Percentiles rank a stretch among this genome's conserved stretches.
Evolutionary conservation across 2,113 vertebrate species (phyloP).

Genomic region (Falcunculus frontatus): DNA sequence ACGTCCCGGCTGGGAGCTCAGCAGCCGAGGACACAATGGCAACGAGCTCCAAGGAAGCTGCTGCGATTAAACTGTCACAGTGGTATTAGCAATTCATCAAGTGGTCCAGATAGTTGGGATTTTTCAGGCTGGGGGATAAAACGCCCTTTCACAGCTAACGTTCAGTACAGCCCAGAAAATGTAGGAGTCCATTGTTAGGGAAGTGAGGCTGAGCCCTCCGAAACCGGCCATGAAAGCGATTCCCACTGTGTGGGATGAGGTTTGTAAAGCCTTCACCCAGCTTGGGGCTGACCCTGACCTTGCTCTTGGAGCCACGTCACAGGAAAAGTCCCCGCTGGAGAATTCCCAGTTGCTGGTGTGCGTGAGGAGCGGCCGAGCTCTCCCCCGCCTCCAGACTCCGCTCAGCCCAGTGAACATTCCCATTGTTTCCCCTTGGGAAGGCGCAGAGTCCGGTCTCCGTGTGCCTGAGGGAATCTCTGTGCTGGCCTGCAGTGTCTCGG

Average conservation of each 20-base stretch:
- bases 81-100: neutral
- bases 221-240: neutral
- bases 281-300: conserved; percentile 30
- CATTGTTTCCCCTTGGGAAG: neutral
- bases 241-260: conserved; percentile 33
- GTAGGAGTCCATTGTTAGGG: neutral
- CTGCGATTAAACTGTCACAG: neutral
- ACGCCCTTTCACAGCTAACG: neutral
- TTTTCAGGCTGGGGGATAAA: conserved; percentile 9
- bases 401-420: neutral
- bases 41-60: neutral
- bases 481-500: rapidly evolving
- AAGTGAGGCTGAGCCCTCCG: neutral
- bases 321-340: neutral
- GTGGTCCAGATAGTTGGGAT: neutral
- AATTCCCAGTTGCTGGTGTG: neutral
- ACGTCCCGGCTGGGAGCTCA: neutral
- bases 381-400: neutral
- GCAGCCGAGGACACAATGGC: neutral
- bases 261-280: conserved; percentile 39
- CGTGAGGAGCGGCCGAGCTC: neutral
- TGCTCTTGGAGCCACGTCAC: neutral
- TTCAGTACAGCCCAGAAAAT: neutral
- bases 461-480: neutral
- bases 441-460: neutral